phyloP scores from a whole-genome alignment of 2,113 vertebrate species.

The Rhipidura dahli region DNA sequence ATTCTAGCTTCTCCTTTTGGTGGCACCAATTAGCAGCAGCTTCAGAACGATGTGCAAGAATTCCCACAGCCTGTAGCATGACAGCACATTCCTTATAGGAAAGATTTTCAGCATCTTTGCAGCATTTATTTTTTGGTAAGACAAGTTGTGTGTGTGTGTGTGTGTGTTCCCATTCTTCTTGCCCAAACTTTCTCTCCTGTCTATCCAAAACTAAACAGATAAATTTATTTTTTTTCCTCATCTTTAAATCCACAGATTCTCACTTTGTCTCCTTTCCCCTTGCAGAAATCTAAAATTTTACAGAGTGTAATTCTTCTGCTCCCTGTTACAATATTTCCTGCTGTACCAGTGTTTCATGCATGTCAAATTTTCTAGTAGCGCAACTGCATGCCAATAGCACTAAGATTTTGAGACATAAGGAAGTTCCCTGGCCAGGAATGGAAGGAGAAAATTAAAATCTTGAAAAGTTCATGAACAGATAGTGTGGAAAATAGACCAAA shows the following conservation, averaged over 20 bases:
- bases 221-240: background rate
- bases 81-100: background rate
- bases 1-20: background rate
- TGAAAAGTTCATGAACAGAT: background rate
- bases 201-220: background rate
- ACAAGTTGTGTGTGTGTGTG: background rate
- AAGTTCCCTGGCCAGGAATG: background rate
- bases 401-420: background rate
- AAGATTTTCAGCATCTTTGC: background rate
- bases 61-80: background rate
- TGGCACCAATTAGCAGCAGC: background rate
- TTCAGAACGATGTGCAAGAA: background rate
- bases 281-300: background rate
- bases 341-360: background rate
- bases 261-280: background rate
- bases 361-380: background rate
- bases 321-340: background rate
- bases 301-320: background rate
- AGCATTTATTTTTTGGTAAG: background rate
- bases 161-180: background rate
- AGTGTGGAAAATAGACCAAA: background rate
- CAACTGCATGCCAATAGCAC: background rate
- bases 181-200: background rate
- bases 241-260: background rate
- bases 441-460: background rate